These are phyloP conservation scores for Xestia xanthographa DNA, from an alignment of 2,888 invertebrate genomes.

Conservation along the genomic window DNA sequence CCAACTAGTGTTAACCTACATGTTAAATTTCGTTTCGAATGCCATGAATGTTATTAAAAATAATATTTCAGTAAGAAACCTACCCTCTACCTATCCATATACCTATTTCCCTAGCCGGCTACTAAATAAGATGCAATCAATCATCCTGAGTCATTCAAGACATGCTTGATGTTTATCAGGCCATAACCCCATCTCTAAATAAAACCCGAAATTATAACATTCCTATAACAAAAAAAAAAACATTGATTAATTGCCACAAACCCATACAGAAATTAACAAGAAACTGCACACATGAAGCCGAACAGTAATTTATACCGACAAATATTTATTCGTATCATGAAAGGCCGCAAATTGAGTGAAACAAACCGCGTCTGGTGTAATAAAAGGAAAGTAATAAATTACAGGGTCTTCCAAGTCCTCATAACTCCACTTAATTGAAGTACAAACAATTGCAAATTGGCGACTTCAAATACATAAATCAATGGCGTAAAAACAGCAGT, in stretches of 20 bases:
- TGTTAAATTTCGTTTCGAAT: too few species aligned
- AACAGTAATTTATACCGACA: slow-evolving; percentile 48
- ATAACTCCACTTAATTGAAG: slow-evolving; percentile 80
- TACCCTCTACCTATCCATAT: neutral
- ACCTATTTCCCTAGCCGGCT: neutral
- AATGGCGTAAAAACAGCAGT: slow-evolving; percentile 69
- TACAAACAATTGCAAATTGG: slow-evolving; percentile 82
- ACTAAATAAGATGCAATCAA: neutral
- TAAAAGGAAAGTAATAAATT: slow-evolving; percentile 72
- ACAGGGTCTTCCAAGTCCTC: slow-evolving; percentile 71
- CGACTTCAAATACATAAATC: slow-evolving; percentile 79
- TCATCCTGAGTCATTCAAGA: neutral
- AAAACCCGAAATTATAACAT: neutral
- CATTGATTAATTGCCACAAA: slow-evolving; percentile 40
- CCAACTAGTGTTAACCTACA: neutral
- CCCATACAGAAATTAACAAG: slow-evolving; percentile 38
- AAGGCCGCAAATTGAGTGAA: slow-evolving; percentile 60
- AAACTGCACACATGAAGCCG: slow-evolving; percentile 35
- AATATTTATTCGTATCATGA: slow-evolving; percentile 63
- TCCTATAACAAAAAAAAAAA: neutral
- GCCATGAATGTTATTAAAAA: neutral
- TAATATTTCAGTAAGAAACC: neutral
- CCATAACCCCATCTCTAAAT: neutral
- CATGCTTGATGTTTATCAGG: neutral
- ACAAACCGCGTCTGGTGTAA: slow-evolving; percentile 64